phyloP scores from a whole-genome alignment of 2,113 vertebrate species.

The Rafetus swinhoei region DNA sequence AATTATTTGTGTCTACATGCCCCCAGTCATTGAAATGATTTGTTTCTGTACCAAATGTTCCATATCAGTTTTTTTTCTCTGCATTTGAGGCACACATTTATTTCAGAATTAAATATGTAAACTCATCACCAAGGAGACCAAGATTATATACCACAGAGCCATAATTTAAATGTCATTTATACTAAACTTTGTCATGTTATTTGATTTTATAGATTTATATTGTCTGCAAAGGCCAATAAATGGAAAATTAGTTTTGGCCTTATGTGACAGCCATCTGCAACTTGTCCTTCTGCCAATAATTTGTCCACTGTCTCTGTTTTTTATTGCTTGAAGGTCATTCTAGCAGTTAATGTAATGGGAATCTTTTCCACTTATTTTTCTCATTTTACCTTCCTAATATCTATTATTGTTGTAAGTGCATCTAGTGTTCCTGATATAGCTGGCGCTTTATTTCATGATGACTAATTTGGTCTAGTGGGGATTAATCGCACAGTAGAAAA shows the following conservation, averaged over 20 bases:
- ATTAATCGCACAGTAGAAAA: not conserved
- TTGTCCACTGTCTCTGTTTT: not conserved
- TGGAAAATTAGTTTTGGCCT: not conserved
- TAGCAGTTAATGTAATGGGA: not conserved
- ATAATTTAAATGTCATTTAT: slow-evolving; percentile 65
- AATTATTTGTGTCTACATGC: not conserved
- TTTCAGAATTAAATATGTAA: not conserved
- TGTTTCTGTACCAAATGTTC: not conserved
- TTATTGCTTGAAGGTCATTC: not conserved
- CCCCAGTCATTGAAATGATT: not conserved
- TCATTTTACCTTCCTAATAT: not conserved
- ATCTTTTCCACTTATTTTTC: not conserved
- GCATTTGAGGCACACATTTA: not conserved
- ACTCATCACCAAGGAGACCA: not conserved
- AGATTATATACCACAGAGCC: slow-evolving; percentile 40
- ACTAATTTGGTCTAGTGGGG: not conserved
- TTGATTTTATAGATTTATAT: slow-evolving; percentile 1
- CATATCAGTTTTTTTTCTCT: not conserved
- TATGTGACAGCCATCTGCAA: not conserved
- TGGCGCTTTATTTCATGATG: not conserved
- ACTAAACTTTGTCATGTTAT: slow-evolving; percentile 52
- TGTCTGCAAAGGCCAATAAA: not conserved
- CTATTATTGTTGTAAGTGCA: not conserved
- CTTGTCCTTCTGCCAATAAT: slow-evolving; percentile 18
- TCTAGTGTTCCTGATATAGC: not conserved